Conservation (phyloP, 1,140 invertebrate genomes). For the Oryctes rhinoceros region DNA sequence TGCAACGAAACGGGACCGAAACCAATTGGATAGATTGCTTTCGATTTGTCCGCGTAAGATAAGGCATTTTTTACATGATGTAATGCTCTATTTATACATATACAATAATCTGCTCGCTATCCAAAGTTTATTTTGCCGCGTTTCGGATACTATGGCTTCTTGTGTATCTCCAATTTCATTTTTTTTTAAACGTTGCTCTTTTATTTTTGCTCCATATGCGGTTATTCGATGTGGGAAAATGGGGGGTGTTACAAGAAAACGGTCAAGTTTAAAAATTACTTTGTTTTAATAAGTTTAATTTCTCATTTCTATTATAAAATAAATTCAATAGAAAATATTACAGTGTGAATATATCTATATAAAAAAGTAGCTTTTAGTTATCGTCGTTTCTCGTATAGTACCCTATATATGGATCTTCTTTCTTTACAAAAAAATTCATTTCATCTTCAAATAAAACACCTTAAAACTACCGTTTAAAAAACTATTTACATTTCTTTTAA, state of each 20-base stretch:
- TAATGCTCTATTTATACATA: conserved; percentile 12
- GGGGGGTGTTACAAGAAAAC: not conserved
- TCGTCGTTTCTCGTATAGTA: not conserved
- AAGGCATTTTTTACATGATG: conserved; percentile 14
- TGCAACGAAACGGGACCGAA: not conserved
- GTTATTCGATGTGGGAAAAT: not conserved
- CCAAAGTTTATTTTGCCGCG: not conserved
- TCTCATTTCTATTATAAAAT: conserved; percentile 10
- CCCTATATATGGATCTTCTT: not conserved
- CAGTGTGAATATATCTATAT: conserved; percentile 5
- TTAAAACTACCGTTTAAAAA: conserved; percentile 3
- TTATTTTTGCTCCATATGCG: not conserved
- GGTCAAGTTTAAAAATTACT: not conserved
- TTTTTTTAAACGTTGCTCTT: not conserved
- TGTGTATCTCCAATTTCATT: not conserved
- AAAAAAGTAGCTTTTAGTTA: conserved; percentile 24
- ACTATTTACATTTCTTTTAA: conserved; percentile 13
- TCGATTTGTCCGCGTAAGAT: not conserved
- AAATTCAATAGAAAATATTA: conserved; percentile 36
- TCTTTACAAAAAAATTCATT: not conserved
- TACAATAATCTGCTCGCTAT: not conserved
- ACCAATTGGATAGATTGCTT: not conserved
- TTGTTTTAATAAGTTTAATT: conserved; percentile 11
- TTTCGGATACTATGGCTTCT: not conserved
- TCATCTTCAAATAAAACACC: conserved; percentile 5